Evolutionary conservation across 2,888 invertebrate species (phyloP), one percentile per base, ranked within the genome.

Genomic region (Lymantria dispar): DNA sequence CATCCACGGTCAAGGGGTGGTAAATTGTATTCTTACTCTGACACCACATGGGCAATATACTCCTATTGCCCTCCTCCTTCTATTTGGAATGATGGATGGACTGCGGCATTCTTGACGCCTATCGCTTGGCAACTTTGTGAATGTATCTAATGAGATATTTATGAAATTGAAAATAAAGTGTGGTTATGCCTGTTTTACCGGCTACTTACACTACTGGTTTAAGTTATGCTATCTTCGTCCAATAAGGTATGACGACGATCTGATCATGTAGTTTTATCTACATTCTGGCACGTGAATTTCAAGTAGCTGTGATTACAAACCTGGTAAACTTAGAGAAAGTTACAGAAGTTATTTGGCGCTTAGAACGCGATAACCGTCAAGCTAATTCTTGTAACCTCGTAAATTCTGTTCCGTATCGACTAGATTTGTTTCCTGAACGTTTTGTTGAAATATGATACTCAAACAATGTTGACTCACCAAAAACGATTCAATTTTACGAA

Each of bases 401-500:
- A 86, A 87, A 85, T 83, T 75, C 60, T 71, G 68, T 78, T 76
- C 72, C 71, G 70, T 77, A 73, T 79, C 78, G 70, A 64, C 62
- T 72, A 75, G 77, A 78, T 81, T 82, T 82, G 84, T 80, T 72
- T 72, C 62, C 68, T 64, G 70, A 74, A 80, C 72, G 70, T 78
- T 52, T 78, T 77, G 78, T 75, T 81, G 86, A 80, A 87, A 86
- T 82, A 73, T 71, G 84, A 87, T 81, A 83, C 81, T 76, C 56
- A 43, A 69, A 78, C 74, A 69, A 72, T 60, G 72, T 75, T 86
- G 86, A 86, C 78, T 85, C 85, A 86, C 77, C 65, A 54, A 61
- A 62, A 74, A 74, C 71, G 70, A 74, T 78, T 77, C 72, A 72
- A 74, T 76, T 80, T 80, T 80, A 75, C 76, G 74, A 78, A 82